These are phyloP conservation scores for Apeira syringaria DNA, from an alignment of 2,888 invertebrate species.

Conservation along the genomic window DNA sequence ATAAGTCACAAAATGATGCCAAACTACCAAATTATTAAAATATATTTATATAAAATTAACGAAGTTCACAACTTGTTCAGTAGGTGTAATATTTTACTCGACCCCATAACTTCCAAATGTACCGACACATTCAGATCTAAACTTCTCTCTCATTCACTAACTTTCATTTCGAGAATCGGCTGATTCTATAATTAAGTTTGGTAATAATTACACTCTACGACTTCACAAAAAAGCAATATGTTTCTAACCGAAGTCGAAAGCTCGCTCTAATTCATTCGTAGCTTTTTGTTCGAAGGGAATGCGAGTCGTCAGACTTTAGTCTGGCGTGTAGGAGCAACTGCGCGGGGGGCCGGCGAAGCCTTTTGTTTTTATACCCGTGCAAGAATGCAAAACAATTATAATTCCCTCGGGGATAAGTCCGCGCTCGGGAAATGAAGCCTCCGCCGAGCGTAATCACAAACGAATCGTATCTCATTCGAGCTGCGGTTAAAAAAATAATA, in stretches of 20 bases:
- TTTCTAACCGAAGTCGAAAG: conserved; percentile 44
- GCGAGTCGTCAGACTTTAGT: conserved; percentile 80
- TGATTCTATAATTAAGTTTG: conserved; percentile 28
- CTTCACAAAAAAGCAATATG: conserved; percentile 31
- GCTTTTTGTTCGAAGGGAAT: conserved; percentile 78
- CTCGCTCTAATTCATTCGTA: conserved; percentile 69
- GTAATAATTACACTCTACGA: conserved; percentile 30
- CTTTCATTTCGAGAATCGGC: conserved; percentile 24
- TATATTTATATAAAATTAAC: too few species aligned
- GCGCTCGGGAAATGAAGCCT: conserved; percentile 59
- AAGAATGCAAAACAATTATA: conserved; percentile 84
- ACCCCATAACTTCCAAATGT: conserved; percentile 3
- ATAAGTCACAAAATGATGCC: too few species aligned
- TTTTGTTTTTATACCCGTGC: conserved; percentile 81
- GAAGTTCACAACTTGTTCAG: too few species aligned
- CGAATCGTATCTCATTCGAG: conserved; percentile 61
- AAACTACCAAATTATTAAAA: too few species aligned
- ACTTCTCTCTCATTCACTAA: conserved; percentile 15
- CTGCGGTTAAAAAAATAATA: conserved; percentile 67
- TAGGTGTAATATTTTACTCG: neutral
- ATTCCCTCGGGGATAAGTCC: conserved; percentile 75
- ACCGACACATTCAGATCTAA: conserved; percentile 11
- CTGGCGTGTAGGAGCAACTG: conserved; percentile 65
- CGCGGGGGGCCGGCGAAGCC: conserved; percentile 72
- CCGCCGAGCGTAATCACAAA: conserved; percentile 62